Base-by-base conservation (phyloP, 2,113 vertebrate genomes). In the Trogon surrucura region DNA sequence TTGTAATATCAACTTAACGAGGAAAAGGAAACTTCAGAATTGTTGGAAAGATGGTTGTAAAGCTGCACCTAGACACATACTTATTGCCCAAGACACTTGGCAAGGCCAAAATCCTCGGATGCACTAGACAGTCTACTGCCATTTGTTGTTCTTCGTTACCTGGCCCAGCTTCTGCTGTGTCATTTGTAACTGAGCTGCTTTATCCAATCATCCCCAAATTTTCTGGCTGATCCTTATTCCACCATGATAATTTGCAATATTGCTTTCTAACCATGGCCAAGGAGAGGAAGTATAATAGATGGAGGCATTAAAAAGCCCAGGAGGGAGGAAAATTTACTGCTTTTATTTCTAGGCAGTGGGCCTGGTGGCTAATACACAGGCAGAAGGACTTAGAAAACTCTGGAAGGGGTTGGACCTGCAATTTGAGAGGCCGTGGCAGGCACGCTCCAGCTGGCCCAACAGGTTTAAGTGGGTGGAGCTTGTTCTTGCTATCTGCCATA, bases 341-440 rank as follows among this genome's bases (percentile, higher is more conserved):
- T 85, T 84, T 65, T 15, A 8, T 54, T 79, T 32, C 56, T 25
- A 30, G 69, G n/a, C 44, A 3, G 29, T 22, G 80, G 19, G 23
- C 10, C 72, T 75, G 86, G 29, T 78, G 32, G 50, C 16, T 69
- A 50, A 41, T 19, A 15, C 20, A 3, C 9, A 34, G 65, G 60
- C 61, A 74, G 50, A 54, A 67, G 12, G 8, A 47, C 6, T 73
- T 50, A 29, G 34, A 38, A 12, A 66, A 32, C 15, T 57, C 17
- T 84, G 53, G 51, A 20, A 50, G 21, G 26, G 38, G 6, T 72
- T 36, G 62, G 48, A 53, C 6, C n/a, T 54, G 27, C 41, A 14
- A 1, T 62, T 36, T 1, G 15, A 44, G 23, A 84, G 83, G 56
- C 84, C 0, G 1, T 30, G 66, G 14, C 9, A 23, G 1, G 1